Conservation (phyloP, 2,797 vertebrate genomes). For the Enteromius treurensis region DNA sequence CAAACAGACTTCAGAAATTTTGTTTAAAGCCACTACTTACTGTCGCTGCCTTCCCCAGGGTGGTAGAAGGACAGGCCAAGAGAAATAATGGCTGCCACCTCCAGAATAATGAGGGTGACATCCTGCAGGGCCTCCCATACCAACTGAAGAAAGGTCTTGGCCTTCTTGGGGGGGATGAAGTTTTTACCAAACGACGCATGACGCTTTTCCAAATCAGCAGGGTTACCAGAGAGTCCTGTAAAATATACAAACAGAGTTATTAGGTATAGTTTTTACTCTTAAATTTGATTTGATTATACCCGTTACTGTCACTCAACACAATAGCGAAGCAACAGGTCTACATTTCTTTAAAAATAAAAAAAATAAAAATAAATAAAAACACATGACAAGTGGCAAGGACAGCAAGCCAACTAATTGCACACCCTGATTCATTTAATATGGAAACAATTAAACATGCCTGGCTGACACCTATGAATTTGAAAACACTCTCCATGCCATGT, state of each 20-base stretch:
- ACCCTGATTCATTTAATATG: slow-evolving; percentile 25
- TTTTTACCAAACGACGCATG: slow-evolving; percentile 87
- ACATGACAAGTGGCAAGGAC: slow-evolving; percentile 1
- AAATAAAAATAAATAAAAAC: neutral
- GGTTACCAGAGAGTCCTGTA: slow-evolving; percentile 92
- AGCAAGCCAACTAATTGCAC: slow-evolving; percentile 30
- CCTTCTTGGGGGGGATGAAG: slow-evolving; percentile 93
- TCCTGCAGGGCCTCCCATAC: slow-evolving; percentile 99
- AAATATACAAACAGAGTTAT: neutral
- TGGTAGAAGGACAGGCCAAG: slow-evolving; percentile 94
- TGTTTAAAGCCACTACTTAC: slow-evolving; percentile 73
- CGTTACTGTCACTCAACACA: neutral
- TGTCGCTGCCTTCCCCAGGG: slow-evolving; percentile 83
- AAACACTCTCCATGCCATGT: slow-evolving; percentile 7
- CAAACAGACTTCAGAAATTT: slow-evolving; percentile 12
- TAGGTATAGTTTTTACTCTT: neutral
- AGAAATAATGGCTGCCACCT: slow-evolving; percentile 96
- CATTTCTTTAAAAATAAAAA: neutral
- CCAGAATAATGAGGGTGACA: slow-evolving; percentile 95
- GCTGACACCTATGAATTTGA: slow-evolving; percentile 20
- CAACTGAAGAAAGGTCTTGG: slow-evolving; percentile 95
- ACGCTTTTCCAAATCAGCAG: slow-evolving; percentile 90
- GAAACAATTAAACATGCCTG: slow-evolving; percentile 10
- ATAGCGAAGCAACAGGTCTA: neutral
- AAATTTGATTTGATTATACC: neutral